Base-by-base conservation (phyloP, 2,113 vertebrate genomes). In the Chloropsis cyanopogon region DNA sequence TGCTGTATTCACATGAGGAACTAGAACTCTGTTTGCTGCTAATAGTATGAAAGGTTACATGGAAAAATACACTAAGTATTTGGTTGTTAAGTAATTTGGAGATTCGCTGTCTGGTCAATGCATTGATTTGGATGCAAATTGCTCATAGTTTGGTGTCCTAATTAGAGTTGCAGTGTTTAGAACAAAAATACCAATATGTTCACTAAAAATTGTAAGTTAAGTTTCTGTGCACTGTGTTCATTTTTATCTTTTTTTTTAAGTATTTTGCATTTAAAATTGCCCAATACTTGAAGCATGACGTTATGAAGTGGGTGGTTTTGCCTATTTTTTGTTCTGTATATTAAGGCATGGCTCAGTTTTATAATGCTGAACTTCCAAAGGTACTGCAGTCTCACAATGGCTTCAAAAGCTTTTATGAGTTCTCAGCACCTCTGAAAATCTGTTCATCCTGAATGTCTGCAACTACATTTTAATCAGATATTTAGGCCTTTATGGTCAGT, bases 111-210 rank as follows among this genome's bases (percentile, higher is more conserved):
- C 50, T 10, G 15, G 31, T 86, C 91, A 92, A 70, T 90, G 63
- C 53, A 92, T 86, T 83, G 78, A 90, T 89, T 88, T 84, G 66
- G 7, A 71, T 86, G 50, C 75, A 88, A 95, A 92, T 82, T 91
- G 47, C 28, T 91, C n/a, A 13, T 41, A 31, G 37, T 64, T 89
- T 90, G 35, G 18, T 72, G 23, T 89, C 71, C 71, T 95, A 69
- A 80, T 66, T 86, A 88, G n/a, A 83, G n/a, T 18, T 47, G 16
- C 23, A 39, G 39, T 79, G 35, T 52, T 93, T 66, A 76, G 81
- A 52, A 76, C 23, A 87, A 65, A 95, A 95, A 80, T 53, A 76
- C 10, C 57, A 42, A 15, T 82, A 57, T 76, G 77, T 95, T 88
- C 49, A 35, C 37, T 76, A 80, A 89, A 77, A 77, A 77, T 22